Evolutionary conservation across 1,140 invertebrate species (phyloP).

Genomic region (Glossosoma conforme): DNA sequence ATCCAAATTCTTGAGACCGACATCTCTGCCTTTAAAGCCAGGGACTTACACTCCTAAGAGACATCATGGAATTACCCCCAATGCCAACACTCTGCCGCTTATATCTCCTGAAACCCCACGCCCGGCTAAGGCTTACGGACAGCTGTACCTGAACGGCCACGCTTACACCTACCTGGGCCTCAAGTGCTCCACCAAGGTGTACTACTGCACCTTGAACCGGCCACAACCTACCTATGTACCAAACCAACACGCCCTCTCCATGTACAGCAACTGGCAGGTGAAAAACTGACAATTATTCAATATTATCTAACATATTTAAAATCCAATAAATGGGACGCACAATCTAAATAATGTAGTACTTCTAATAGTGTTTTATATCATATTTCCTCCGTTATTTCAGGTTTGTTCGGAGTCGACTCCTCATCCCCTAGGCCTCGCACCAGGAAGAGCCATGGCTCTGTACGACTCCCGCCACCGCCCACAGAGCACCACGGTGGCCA

Average conservation of each 20-base stretch:
- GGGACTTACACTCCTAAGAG: constrained; percentile 73
- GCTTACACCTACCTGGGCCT: constrained; percentile 88
- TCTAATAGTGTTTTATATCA: not conserved
- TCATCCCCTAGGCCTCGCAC: constrained; percentile 65
- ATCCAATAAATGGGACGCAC: too few species aligned
- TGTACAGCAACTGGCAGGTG: constrained; percentile 96
- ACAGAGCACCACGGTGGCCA: constrained; percentile 52
- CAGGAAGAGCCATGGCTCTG: constrained; percentile 59
- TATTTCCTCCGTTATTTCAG: constrained; percentile 40
- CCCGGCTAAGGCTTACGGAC: constrained; percentile 80
- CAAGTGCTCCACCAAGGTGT: constrained; percentile 84
- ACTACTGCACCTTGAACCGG: constrained; percentile 88
- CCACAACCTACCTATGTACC: constrained; percentile 93
- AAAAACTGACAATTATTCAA: constrained; percentile 21
- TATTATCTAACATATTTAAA: too few species aligned
- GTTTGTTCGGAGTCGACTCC: constrained; percentile 66
- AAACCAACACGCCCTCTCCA: constrained; percentile 86
- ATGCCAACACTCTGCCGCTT: constrained; percentile 68
- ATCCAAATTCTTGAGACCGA: constrained; percentile 71
- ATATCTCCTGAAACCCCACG: constrained; percentile 87
- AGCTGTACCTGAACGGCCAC: constrained; percentile 83
- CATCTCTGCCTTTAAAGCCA: constrained; percentile 73
- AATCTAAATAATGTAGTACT: not conserved
- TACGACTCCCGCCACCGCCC: constrained; percentile 73
- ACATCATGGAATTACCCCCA: constrained; percentile 71